Evolutionary conservation across 2,888 invertebrate genomes (phyloP).

Genomic region (Desoria tigrina): DNA sequence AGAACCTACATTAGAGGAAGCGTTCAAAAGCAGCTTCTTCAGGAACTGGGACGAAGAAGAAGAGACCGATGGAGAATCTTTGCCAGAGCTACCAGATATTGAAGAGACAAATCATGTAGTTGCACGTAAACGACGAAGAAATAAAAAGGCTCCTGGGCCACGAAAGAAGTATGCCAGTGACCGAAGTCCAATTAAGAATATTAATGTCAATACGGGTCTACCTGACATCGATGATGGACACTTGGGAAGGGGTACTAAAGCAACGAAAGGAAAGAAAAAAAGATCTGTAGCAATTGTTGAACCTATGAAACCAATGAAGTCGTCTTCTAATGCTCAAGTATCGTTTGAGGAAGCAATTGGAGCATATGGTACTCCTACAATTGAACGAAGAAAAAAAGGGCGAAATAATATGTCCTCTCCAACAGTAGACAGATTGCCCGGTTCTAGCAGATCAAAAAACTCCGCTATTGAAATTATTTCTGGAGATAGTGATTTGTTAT

Average conservation of each 20-base stretch:
- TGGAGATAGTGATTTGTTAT: constrained; percentile 28
- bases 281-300: constrained; percentile 37
- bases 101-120: constrained; percentile 8
- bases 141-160: neutral
- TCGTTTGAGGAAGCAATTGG: constrained; percentile 36
- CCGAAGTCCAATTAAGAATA: neutral
- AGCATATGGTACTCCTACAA: constrained; percentile 12
- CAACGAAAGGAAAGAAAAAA: constrained; percentile 24
- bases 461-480: constrained; percentile 34
- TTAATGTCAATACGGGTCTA: neutral
- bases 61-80: constrained; percentile 32
- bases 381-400: constrained; percentile 27
- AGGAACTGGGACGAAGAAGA: constrained; percentile 12
- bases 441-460: neutral
- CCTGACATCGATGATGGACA: constrained; percentile 14
- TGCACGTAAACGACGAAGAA: neutral
- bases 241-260: constrained; percentile 6
- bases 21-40: too few relatives aligned
- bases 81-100: constrained; percentile 43
- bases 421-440: constrained; percentile 15
- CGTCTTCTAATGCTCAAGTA: constrained; percentile 28
- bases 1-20: neutral
- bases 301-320: constrained; percentile 37
- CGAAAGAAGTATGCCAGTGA: neutral
- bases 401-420: constrained; percentile 22